Base-by-base conservation (phyloP, 2,113 vertebrate species). In the Hymenochirus boettgeri region DNA sequence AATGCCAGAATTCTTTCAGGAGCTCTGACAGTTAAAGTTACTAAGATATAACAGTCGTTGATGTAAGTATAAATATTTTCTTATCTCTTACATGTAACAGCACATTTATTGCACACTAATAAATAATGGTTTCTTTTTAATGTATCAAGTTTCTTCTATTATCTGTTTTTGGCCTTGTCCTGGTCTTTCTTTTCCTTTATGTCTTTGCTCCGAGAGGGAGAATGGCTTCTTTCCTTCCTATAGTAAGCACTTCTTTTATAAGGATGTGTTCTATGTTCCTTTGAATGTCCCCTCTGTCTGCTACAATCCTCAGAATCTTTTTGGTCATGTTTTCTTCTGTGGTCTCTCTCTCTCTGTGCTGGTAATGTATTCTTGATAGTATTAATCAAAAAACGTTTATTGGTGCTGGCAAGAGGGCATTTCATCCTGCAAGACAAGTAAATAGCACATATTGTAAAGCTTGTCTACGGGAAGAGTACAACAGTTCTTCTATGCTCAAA, bases 331-430 rank as follows among this genome's bases (percentile, higher is more conserved):
- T 81, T 77, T 15, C 78, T 77, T 37, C 86, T 80, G 0, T 70
- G 73, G 29, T 83, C 85, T 73, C 83, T 82, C 2, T 89, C 87
- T 70, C 85, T 88, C 27, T 86, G 80, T 58, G 89, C 80, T 0
- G 90, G 81, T 73, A 92, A 76, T 0, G 91, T 91, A 54, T 91
- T 93, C 77, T 94, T 93, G 66, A 98, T 88, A 3, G 95, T 99
- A 87, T 99, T 99, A 60, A 97, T 78, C 25, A 99, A 88, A 82
- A 98, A 98, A 62, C 94, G 91, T 78, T 99, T 98, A 84, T 98
- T 98, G 70, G 95, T 88, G 76, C 90, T 85, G 53, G 80, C 88
- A 5, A 99, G 86, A 27, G 96, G 96, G 79, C 96, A 98, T 79
- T 95, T 99, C 87, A 97, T 87, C 96, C 96, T 99, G 75, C 17